A percentile compares a stretch with the other conserved stretches of the same genome.
These are phyloP conservation scores for Iguana delicatissima DNA, from an alignment of 2,797 vertebrate genomes.

Conservation along the genomic window DNA sequence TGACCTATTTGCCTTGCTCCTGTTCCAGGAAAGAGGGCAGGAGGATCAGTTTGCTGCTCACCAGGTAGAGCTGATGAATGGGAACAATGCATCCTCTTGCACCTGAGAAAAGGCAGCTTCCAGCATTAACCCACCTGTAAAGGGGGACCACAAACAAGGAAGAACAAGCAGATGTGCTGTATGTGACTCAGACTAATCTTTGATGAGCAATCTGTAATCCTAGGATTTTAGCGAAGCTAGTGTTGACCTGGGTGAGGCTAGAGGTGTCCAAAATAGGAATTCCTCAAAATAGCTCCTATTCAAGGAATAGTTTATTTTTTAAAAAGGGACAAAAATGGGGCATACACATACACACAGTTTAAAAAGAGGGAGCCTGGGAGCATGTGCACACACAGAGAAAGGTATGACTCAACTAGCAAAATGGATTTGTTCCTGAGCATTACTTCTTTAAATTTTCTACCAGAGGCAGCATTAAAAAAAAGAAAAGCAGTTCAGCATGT, in stretches of 20 bases:
- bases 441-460: too few relatives aligned
- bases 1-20: neutral
- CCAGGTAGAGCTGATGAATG: neutral
- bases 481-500: too few relatives aligned
- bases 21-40: neutral
- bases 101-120: neutral
- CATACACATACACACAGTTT: too few relatives aligned
- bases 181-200: neutral
- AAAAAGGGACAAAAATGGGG: too few relatives aligned
- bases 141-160: too few relatives aligned
- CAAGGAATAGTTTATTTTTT: neutral
- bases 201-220: neutral
- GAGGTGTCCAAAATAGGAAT: neutral
- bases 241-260: neutral
- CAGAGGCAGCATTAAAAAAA: too few relatives aligned
- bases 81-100: too few relatives aligned
- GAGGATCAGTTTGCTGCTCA: rapidly evolving
- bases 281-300: too few relatives aligned
- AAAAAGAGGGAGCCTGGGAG: too few relatives aligned
- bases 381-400: too few relatives aligned
- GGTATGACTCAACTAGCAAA: too few relatives aligned
- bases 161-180: neutral
- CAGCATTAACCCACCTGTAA: neutral
- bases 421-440: too few relatives aligned
- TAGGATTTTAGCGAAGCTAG: neutral